These are phyloP conservation scores for Hydrozoanthus gracilis DNA, from an alignment of 92 coral and sea anemone genomes.

Conservation along the genomic window DNA sequence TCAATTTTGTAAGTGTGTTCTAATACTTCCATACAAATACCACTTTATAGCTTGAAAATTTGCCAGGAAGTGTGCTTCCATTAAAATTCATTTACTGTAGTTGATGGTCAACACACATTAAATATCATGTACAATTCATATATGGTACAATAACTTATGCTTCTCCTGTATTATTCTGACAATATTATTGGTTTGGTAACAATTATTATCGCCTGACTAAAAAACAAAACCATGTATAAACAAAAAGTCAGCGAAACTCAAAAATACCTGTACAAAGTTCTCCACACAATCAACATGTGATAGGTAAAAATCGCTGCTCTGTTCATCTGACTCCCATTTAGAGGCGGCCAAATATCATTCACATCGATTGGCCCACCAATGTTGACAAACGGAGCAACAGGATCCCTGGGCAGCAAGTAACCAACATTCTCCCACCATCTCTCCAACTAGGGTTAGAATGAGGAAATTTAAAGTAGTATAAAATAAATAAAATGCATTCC, in stretches of 20 bases:
- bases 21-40: too few species aligned
- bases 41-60: too few species aligned
- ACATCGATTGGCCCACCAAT: constrained; percentile 72
- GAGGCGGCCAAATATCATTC: constrained; percentile 80
- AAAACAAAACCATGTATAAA: neutral
- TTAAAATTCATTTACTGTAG: too few species aligned
- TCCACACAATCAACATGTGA: constrained; percentile 73
- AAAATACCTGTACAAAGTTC: constrained; percentile 72
- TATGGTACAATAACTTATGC: too few species aligned
- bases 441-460: constrained; percentile 65
- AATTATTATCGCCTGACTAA: neutral
- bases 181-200: neutral
- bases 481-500: too few species aligned
- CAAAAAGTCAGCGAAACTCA: neutral
- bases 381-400: constrained; percentile 83
- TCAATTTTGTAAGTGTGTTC: neutral
- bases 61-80: too few species aligned
- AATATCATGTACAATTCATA: too few species aligned
- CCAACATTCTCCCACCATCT: constrained; percentile 95
- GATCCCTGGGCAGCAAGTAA: constrained; percentile 75
- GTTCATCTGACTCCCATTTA: constrained; percentile 76
- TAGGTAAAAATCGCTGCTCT: constrained; percentile 77
- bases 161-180: too few species aligned
- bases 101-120: too few species aligned
- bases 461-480: neutral